These are phyloP conservation scores for Poecile atricapillus DNA, from an alignment of 2,113 vertebrate genomes.

Conservation along the genomic window DNA sequence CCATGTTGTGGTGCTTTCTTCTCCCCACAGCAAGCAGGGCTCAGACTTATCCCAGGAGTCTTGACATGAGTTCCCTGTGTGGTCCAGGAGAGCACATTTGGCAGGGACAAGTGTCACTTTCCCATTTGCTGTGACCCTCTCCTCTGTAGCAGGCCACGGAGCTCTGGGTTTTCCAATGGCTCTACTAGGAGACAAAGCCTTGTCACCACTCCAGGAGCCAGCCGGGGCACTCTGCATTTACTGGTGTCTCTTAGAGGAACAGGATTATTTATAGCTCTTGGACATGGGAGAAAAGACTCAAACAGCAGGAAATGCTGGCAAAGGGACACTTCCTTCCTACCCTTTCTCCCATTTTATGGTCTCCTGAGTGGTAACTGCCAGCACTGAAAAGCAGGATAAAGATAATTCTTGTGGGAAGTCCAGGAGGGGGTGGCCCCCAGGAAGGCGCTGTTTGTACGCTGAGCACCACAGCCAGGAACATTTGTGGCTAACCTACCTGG, in stretches of 20 bases:
- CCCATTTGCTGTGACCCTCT: not conserved
- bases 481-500: not conserved
- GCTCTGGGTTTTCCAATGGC: rapidly evolving
- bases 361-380: not conserved
- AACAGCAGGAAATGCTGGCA: conserved; percentile 10
- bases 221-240: not conserved
- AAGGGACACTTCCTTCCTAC: conserved; percentile 7
- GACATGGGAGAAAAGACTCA: not conserved
- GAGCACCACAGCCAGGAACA: not conserved
- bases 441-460: not conserved
- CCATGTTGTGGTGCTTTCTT: not conserved
- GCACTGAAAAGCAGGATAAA: not conserved
- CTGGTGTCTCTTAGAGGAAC: not conserved
- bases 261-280: not conserved
- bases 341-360: not conserved
- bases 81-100: not conserved
- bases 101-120: not conserved
- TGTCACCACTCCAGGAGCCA: not conserved
- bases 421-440: rapidly evolving
- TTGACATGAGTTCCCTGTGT: not conserved
- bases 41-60: not conserved
- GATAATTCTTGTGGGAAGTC: not conserved
- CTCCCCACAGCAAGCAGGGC: not conserved
- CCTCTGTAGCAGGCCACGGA: rapidly evolving
- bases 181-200: not conserved